phyloP scores from a whole-genome alignment of 2,113 vertebrate genomes.

The Pterocles burchelli region DNA sequence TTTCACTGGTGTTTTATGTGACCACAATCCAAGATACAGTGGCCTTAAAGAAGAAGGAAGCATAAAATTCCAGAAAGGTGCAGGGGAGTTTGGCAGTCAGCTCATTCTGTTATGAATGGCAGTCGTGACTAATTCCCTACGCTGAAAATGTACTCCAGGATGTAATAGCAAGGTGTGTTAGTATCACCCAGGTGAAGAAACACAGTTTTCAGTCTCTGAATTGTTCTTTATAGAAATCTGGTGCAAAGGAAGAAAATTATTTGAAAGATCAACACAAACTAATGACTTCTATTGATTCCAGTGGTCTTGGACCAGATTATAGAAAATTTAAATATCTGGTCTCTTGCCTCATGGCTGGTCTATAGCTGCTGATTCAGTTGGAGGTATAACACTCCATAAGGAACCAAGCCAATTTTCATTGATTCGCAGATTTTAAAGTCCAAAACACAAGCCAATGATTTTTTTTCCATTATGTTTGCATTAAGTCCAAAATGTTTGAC shows the following conservation, averaged over 20 bases:
- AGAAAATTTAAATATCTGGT: not conserved
- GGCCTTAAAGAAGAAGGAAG: conserved; percentile 16
- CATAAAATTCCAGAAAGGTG: not conserved
- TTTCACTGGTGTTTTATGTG: not conserved
- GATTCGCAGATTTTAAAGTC: conserved; percentile 21
- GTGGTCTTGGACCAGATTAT: not conserved
- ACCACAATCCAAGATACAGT: not conserved
- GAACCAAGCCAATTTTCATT: conserved; percentile 5
- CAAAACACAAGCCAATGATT: not conserved
- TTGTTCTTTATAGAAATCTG: not conserved
- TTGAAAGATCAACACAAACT: conserved; percentile 3
- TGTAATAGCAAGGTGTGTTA: not conserved
- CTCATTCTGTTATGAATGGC: not conserved
- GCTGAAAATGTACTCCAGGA: not conserved
- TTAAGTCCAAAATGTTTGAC: conserved; percentile 13
- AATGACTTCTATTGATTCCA: not conserved
- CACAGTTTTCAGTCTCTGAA: not conserved
- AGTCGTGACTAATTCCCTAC: not conserved
- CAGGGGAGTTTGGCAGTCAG: not conserved
- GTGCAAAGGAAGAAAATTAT: not conserved
- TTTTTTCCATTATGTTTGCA: not conserved
- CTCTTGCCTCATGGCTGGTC: not conserved
- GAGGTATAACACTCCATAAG: not conserved
- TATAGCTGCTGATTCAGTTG: not conserved
- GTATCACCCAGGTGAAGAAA: not conserved